Evolutionary conservation across 2,113 vertebrate species (phyloP).

Genomic region (Morone saxatilis): DNA sequence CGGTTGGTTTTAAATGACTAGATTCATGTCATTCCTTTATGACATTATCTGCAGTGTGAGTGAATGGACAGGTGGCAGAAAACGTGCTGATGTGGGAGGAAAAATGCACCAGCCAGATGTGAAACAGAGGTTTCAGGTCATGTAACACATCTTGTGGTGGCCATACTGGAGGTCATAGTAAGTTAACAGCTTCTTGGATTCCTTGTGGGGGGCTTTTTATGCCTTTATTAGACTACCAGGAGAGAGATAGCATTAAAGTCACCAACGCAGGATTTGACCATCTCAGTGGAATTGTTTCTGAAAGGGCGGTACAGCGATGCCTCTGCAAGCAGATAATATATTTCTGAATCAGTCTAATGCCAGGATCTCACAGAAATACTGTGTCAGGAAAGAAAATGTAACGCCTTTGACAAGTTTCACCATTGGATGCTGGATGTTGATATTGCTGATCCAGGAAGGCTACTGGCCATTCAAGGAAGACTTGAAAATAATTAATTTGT

Average conservation of each 20-base stretch:
- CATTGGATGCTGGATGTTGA: too few species aligned
- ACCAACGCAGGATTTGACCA: neutral
- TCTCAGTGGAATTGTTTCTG: neutral
- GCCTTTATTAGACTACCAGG: neutral
- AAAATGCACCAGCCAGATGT: neutral
- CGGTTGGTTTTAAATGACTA: neutral
- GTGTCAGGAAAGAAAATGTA: too few species aligned
- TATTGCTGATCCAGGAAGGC: too few species aligned
- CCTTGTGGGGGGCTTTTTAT: neutral
- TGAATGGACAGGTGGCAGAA: neutral
- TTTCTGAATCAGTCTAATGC: too few species aligned
- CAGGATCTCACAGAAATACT: too few species aligned
- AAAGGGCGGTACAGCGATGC: neutral
- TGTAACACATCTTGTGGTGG: neutral
- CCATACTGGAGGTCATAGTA: neutral
- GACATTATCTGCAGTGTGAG: neutral
- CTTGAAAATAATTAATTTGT: too few species aligned
- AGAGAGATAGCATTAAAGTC: neutral
- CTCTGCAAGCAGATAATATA: too few species aligned
- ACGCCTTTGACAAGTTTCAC: too few species aligned
- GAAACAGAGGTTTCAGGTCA: too few species aligned
- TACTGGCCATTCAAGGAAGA: too few species aligned
- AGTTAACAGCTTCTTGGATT: neutral
- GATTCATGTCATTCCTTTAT: neutral
- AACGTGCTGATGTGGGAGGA: neutral